phyloP scores from a whole-genome alignment of 2,113 vertebrate genomes.

The Astatoreochromis straeleni region DNA sequence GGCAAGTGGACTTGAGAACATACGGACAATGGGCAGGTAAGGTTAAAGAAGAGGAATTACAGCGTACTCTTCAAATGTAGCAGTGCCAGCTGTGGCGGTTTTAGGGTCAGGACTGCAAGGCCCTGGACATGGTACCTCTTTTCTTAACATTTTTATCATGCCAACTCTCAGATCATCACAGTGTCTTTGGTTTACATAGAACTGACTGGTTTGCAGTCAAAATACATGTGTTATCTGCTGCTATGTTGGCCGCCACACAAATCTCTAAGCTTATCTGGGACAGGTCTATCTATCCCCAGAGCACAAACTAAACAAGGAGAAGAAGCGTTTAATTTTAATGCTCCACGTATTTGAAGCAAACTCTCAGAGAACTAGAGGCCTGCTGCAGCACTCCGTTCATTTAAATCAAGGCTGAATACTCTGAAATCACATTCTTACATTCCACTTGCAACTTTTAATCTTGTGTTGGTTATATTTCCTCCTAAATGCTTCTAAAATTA shows the following conservation, averaged over 20 bases:
- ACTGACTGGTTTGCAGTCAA: background rate
- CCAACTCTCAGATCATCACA: background rate
- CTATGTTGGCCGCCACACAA: background rate
- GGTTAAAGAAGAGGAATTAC: background rate
- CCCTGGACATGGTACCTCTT: background rate
- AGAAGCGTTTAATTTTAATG: background rate
- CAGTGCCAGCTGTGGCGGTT: background rate
- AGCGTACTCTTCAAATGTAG: background rate
- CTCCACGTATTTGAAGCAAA: background rate
- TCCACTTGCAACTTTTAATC: background rate
- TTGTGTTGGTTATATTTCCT: background rate
- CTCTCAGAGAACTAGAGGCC: background rate
- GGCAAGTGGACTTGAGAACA: slow-evolving; percentile 53
- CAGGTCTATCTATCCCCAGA: background rate
- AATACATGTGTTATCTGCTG: background rate
- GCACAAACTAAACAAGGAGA: background rate
- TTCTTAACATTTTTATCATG: background rate
- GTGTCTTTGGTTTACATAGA: background rate
- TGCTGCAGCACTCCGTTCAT: background rate
- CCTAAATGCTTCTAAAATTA: background rate
- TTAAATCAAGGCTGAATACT: background rate
- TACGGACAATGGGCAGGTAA: slow-evolving; percentile 76
- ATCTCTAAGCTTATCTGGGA: background rate
- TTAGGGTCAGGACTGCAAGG: background rate
- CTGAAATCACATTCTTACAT: background rate